phyloP scores from a whole-genome alignment of 1,140 invertebrate genomes.

The Drosophila repleta region DNA sequence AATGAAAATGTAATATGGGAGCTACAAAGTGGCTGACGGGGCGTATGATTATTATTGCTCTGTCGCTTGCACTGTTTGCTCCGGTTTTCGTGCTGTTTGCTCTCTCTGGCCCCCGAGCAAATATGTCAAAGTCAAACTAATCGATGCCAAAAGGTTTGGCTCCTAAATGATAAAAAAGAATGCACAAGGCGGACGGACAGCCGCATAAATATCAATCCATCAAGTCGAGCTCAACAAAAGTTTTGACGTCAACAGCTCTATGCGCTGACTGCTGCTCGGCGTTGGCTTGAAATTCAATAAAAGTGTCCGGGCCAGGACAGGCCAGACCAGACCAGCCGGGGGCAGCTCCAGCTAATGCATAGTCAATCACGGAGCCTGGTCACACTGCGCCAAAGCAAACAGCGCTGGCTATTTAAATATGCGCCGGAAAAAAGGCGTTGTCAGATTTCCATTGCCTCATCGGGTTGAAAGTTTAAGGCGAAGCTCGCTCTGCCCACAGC shows the following conservation, averaged over 20 bases:
- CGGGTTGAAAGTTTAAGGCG: background rate
- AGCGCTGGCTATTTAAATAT: conserved; percentile 11
- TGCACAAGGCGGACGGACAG: conserved; percentile 8
- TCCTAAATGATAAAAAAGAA: conserved; percentile 12
- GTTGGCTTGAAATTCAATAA: conserved; percentile 31
- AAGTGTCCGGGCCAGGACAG: background rate
- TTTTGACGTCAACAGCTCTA: conserved; percentile 31
- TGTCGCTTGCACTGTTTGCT: conserved; percentile 10
- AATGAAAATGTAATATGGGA: background rate
- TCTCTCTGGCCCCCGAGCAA: conserved; percentile 8
- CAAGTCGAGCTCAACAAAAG: conserved; percentile 24
- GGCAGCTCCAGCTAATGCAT: conserved; percentile 5
- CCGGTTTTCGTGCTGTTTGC: conserved; percentile 13
- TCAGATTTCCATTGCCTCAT: background rate
- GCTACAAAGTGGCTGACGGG: conserved; percentile 22
- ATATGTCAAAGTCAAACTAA: conserved; percentile 49
- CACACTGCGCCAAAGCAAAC: conserved; percentile 10
- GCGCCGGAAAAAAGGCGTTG: background rate
- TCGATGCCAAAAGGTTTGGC: conserved; percentile 48
- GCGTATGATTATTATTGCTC: conserved; percentile 20
- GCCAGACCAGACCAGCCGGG: too few relatives aligned
- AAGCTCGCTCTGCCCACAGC: too few relatives aligned
- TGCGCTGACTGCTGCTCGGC: background rate
- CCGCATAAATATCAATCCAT: conserved; percentile 50
- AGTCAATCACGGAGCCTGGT: conserved; percentile 29